Conservation (phyloP, 2,888 invertebrate genomes). For the Eubasilissa splendida region DNA sequence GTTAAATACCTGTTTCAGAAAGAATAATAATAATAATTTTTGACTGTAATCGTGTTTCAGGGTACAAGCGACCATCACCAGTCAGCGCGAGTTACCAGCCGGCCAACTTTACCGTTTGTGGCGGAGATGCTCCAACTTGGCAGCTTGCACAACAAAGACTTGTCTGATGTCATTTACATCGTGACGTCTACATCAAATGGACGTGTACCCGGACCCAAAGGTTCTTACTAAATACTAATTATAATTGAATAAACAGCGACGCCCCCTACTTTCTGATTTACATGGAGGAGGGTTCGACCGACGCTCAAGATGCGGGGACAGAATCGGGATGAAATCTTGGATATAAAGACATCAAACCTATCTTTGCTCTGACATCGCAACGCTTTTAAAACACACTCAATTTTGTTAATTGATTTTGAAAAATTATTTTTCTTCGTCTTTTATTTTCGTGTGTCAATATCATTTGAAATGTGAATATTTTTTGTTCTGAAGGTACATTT, state of each 20-base stretch:
- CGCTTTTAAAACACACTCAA: too few relatives aligned
- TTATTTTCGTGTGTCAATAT: too few relatives aligned
- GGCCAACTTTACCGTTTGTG: slow-evolving; percentile 12
- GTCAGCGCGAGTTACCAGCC: too few relatives aligned
- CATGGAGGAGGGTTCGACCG: slow-evolving; percentile 3
- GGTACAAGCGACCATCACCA: not conserved
- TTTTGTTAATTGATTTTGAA: too few relatives aligned
- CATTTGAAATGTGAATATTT: too few relatives aligned
- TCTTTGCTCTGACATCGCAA: too few relatives aligned
- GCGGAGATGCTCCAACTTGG: not conserved
- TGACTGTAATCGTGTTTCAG: too few relatives aligned
- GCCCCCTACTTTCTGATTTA: slow-evolving; percentile 33
- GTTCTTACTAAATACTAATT: slow-evolving; percentile 43
- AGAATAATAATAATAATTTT: too few relatives aligned
- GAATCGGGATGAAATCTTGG: not conserved
- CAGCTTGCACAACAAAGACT: slow-evolving; percentile 45
- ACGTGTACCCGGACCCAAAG: slow-evolving; percentile 40
- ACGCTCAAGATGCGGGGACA: not conserved
- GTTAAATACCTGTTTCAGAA: too few relatives aligned
- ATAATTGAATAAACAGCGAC: slow-evolving; percentile 43
- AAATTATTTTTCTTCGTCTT: too few relatives aligned
- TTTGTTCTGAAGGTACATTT: too few relatives aligned
- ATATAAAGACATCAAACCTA: too few relatives aligned
- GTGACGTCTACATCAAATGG: slow-evolving; percentile 48
- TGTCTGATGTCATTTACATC: slow-evolving; percentile 51